These are phyloP conservation scores for Leptodactylus fallax DNA, from an alignment of 2,797 vertebrate genomes.

Conservation along the genomic window DNA sequence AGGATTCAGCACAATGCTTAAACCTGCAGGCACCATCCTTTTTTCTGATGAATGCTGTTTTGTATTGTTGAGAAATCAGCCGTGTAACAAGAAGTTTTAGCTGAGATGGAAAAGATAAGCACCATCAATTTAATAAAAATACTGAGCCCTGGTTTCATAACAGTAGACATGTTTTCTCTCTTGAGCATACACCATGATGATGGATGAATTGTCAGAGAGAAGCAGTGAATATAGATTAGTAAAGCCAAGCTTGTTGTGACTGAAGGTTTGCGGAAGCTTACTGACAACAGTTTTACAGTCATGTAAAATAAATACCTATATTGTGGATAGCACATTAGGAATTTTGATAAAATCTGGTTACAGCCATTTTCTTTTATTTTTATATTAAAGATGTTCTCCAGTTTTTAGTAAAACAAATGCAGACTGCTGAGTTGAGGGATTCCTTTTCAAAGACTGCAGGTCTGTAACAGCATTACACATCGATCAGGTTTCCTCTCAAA, in stretches of 20 bases:
- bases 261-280: conserved; percentile 19
- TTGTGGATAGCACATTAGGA: neutral
- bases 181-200: conserved; percentile 59
- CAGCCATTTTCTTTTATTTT: too few species aligned
- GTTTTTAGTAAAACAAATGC: too few species aligned
- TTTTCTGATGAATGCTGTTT: conserved; percentile 56
- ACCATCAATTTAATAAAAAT: conserved; percentile 69
- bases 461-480: too few species aligned
- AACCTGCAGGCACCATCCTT: conserved; percentile 52
- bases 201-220: conserved; percentile 60
- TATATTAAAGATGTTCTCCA: too few species aligned
- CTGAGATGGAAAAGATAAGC: conserved; percentile 65
- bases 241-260: conserved; percentile 45
- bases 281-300: conserved; percentile 3
- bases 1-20: conserved; percentile 26
- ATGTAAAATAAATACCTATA: conserved; percentile 11
- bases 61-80: conserved; percentile 64
- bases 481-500: too few species aligned
- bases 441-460: too few species aligned
- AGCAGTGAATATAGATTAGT: conserved; percentile 59
- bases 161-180: conserved; percentile 65
- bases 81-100: conserved; percentile 65
- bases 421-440: too few species aligned
- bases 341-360: neutral
- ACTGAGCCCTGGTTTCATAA: conserved; percentile 62